These are phyloP conservation scores for Apotomis capreana DNA, from an alignment of 2,888 invertebrate genomes.

Conservation along the genomic window DNA sequence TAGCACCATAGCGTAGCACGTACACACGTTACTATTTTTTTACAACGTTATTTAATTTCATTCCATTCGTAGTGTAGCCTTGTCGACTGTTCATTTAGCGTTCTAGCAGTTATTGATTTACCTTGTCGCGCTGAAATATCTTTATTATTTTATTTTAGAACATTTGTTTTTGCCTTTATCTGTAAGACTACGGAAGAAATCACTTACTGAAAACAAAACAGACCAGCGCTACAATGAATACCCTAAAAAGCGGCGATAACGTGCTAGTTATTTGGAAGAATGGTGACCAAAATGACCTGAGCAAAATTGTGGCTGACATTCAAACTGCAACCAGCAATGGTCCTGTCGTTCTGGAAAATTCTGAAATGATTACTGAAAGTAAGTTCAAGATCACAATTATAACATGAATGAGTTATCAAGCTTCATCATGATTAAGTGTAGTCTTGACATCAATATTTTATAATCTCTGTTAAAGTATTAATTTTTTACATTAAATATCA, in stretches of 20 bases:
- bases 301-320: constrained; percentile 78
- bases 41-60: constrained; percentile 7
- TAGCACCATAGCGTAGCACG: no score
- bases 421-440: background rate
- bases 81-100: constrained; percentile 9
- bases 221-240: constrained; percentile 57
- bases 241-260: constrained; percentile 68
- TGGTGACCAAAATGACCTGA: constrained; percentile 73
- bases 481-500: no score
- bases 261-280: constrained; percentile 84
- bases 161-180: background rate
- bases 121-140: background rate
- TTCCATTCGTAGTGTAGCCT: constrained; percentile 3
- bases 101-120: background rate
- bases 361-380: constrained; percentile 84
- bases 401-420: background rate
- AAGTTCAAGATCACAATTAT: constrained; percentile 54
- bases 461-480: no score
- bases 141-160: constrained; percentile 1
- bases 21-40: constrained; percentile 6
- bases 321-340: constrained; percentile 75
- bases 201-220: background rate
- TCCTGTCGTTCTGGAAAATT: constrained; percentile 83
- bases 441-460: background rate
- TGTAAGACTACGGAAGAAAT: background rate